phyloP scores from a whole-genome alignment of 2,113 vertebrate species.

The Leucoraja erinaceus region DNA sequence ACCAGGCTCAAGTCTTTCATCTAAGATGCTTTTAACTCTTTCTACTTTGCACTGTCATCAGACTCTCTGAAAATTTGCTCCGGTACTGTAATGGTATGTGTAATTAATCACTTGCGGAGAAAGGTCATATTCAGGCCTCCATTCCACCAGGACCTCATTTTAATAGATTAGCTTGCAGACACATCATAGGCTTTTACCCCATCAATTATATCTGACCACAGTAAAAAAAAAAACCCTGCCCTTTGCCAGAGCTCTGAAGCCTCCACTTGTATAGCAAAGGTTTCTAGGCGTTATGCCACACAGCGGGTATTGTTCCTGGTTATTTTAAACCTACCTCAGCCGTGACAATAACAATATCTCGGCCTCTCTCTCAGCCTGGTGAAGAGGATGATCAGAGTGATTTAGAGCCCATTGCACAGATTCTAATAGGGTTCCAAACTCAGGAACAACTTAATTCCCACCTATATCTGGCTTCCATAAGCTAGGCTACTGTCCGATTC shows the following conservation, averaged over 20 bases:
- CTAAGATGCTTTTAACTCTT: not conserved
- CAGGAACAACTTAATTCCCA: too few relatives aligned
- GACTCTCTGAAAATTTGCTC: not conserved
- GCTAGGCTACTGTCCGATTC: too few relatives aligned
- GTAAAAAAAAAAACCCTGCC: not conserved
- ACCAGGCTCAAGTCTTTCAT: not conserved
- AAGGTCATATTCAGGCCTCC: not conserved
- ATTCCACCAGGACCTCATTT: not conserved
- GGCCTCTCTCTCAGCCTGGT: too few relatives aligned
- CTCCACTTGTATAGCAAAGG: not conserved
- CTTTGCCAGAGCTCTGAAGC: not conserved
- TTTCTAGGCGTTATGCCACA: not conserved
- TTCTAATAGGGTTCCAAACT: too few relatives aligned
- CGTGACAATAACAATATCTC: too few relatives aligned
- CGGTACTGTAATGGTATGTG: constrained; percentile 1
- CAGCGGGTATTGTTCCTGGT: not conserved
- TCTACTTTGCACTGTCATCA: not conserved
- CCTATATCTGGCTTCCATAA: too few relatives aligned
- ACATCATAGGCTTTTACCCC: not conserved
- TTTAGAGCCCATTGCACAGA: too few relatives aligned
- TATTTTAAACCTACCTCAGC: not conserved
- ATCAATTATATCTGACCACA: constrained; percentile 27
- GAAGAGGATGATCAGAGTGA: not conserved
- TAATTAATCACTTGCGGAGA: constrained; percentile 14
- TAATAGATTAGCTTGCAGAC: not conserved